These are phyloP conservation scores for Aethina tumida DNA, from an alignment of 1,140 invertebrate genomes.

Conservation along the genomic window DNA sequence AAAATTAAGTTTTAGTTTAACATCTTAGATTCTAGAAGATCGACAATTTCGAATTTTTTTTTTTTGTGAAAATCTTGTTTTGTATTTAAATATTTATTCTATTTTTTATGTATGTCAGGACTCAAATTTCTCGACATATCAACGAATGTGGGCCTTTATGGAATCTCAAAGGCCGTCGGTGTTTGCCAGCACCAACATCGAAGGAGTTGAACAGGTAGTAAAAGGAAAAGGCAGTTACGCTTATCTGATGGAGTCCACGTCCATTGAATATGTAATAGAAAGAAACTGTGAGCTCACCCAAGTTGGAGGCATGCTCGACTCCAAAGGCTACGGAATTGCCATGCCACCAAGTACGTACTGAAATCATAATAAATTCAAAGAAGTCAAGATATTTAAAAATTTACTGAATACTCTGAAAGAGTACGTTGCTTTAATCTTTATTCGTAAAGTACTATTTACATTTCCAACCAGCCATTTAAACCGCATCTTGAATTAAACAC, in stretches of 20 bases:
- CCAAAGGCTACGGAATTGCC: conserved; percentile 89
- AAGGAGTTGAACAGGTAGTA: conserved; percentile 76
- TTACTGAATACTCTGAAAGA: too few relatives aligned
- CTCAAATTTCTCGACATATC: conserved; percentile 85
- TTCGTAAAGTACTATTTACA: too few relatives aligned
- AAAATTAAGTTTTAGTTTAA: too few relatives aligned
- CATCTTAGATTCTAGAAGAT: too few relatives aligned
- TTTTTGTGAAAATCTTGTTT: too few relatives aligned
- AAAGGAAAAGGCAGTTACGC: conserved; percentile 80
- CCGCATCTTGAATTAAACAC: too few relatives aligned
- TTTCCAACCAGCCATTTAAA: too few relatives aligned
- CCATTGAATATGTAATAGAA: conserved; percentile 85
- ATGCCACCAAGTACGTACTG: conserved; percentile 71
- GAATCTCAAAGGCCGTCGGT: conserved; percentile 74
- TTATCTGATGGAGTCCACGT: conserved; percentile 89
- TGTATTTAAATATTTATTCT: too few relatives aligned
- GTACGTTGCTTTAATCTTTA: too few relatives aligned
- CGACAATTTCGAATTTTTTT: too few relatives aligned
- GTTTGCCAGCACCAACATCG: conserved; percentile 73
- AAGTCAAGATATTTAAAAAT: too few relatives aligned
- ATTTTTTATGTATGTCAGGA: too few relatives aligned
- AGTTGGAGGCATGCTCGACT: conserved; percentile 81
- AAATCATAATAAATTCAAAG: not conserved
- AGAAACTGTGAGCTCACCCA: conserved; percentile 84
- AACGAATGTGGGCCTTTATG: conserved; percentile 90